A percentile compares a stretch with the other conserved stretches of the same genome.
Conservation (phyloP, 2,797 vertebrate species). For the Acanthis flammea region DNA sequence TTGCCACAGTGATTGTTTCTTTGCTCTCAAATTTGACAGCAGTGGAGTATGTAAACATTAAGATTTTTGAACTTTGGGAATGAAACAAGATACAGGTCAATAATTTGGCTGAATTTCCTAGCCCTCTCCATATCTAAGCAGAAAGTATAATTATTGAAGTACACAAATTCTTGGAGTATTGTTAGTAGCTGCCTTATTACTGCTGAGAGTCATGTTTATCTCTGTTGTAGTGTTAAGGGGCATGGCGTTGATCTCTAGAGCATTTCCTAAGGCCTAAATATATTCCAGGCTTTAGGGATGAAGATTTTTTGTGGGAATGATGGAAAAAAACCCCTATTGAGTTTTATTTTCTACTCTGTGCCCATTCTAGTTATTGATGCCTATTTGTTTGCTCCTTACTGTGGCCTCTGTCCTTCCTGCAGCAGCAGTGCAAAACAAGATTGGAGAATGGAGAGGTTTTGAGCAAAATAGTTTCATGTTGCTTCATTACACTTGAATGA, state of each 20-base stretch:
- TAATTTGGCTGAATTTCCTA: neutral
- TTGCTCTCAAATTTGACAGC: neutral
- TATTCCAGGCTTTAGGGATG: neutral
- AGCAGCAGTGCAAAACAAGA: neutral
- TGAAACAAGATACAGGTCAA: neutral
- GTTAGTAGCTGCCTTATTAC: constrained; percentile 16
- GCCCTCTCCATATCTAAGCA: constrained; percentile 20
- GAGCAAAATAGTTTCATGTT: constrained; percentile 13
- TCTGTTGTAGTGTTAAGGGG: neutral
- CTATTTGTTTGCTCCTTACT: constrained; percentile 2
- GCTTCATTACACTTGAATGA: constrained; percentile 30
- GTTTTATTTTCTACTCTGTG: constrained; percentile 8
- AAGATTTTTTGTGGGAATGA: neutral
- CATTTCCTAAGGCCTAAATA: neutral
- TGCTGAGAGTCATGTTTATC: neutral
- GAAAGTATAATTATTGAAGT: constrained; percentile 25
- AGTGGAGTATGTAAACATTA: neutral
- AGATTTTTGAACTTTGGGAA: neutral
- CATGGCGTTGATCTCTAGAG: neutral
- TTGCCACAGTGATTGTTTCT: neutral
- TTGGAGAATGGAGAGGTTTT: neutral
- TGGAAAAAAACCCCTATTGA: neutral
- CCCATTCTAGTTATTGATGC: neutral
- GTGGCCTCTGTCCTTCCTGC: neutral
- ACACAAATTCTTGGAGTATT: neutral